phyloP scores from a whole-genome alignment of 2,113 vertebrate genomes.

The Paracanthobrama guichenoti region DNA sequence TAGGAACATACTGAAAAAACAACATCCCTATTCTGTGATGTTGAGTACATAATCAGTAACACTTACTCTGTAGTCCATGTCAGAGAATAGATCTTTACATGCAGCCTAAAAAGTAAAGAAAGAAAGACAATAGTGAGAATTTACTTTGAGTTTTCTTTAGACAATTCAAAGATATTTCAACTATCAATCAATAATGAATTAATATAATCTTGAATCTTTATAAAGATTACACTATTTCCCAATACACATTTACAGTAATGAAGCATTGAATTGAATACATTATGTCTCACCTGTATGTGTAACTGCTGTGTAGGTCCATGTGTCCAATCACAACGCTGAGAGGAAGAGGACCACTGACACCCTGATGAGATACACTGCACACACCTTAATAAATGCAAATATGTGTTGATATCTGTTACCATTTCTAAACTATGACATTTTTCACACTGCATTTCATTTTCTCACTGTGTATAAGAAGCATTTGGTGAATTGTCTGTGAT shows the following conservation, averaged over 20 bases:
- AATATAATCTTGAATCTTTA: no score
- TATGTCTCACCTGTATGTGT: constrained; percentile 31
- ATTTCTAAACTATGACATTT: not conserved
- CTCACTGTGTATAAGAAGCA: constrained; percentile 54
- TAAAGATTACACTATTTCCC: not conserved
- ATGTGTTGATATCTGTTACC: not conserved
- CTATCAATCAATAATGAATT: not conserved
- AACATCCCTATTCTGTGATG: not conserved
- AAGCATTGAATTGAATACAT: not conserved
- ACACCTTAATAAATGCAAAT: constrained; percentile 54
- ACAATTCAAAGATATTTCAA: not conserved
- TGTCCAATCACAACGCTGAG: constrained; percentile 42
- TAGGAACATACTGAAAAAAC: not conserved
- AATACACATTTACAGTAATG: not conserved
- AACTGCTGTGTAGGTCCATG: no score
- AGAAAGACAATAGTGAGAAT: not conserved
- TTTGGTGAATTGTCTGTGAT: constrained; percentile 48
- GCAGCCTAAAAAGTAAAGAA: constrained; percentile 28
- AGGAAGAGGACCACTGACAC: constrained; percentile 57
- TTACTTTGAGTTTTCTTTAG: not conserved
- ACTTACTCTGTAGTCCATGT: constrained; percentile 20
- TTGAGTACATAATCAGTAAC: not conserved
- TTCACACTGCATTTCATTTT: not conserved
- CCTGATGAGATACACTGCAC: constrained; percentile 59
- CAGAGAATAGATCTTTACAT: not conserved